phyloP scores from a whole-genome alignment of 2,888 invertebrate species.

The Sinhomidia bicolor region DNA sequence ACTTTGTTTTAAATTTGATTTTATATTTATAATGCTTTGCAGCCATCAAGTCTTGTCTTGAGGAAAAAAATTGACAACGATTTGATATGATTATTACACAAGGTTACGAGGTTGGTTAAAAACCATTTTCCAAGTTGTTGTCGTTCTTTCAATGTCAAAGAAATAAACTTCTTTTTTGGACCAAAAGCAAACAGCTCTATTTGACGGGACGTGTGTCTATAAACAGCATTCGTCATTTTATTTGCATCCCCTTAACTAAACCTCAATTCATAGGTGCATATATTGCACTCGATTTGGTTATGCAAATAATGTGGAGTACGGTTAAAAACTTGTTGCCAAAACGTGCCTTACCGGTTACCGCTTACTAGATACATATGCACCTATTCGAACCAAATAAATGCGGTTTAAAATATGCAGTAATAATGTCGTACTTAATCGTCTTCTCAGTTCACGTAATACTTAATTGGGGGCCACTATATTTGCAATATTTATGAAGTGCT shows the following conservation, averaged over 20 bases:
- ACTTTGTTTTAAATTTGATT: too few relatives aligned
- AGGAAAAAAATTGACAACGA: too few relatives aligned
- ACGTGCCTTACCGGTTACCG: slow-evolving; percentile 5
- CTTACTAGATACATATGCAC: neutral
- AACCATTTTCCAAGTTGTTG: neutral
- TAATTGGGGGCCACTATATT: too few relatives aligned
- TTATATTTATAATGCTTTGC: too few relatives aligned
- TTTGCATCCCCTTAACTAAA: slow-evolving; percentile 29
- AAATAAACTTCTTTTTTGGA: neutral
- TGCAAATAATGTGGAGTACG: slow-evolving; percentile 7
- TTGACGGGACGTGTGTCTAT: neutral
- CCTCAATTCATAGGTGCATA: too few relatives aligned
- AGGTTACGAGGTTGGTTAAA: neutral
- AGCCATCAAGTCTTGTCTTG: too few relatives aligned
- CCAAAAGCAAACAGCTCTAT: neutral
- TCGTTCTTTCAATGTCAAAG: neutral
- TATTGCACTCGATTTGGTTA: slow-evolving; percentile 3
- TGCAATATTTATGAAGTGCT: too few relatives aligned
- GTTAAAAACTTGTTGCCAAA: neutral
- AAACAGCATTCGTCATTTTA: neutral
- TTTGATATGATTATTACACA: neutral
- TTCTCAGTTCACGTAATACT: slow-evolving; percentile 23
- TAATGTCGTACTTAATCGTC: too few relatives aligned
- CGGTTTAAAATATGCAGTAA: neutral
- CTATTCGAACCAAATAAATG: neutral